phyloP scores from a whole-genome alignment of 2,113 vertebrate species.

The Cepphus grylle region DNA sequence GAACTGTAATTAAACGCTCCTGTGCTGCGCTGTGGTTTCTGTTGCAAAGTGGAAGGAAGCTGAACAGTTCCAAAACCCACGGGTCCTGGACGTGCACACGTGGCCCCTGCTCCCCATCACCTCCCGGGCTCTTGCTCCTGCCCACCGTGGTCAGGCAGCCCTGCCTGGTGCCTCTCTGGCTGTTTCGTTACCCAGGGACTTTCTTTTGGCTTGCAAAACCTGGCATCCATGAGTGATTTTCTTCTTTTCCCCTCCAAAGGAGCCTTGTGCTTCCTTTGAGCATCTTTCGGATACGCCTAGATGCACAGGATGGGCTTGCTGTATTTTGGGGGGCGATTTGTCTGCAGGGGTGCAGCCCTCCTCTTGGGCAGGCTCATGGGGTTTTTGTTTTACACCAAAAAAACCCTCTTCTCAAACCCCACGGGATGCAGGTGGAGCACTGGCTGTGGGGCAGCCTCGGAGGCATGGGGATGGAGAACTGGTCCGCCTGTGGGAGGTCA shows the following conservation, averaged over 20 bases:
- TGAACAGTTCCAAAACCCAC: constrained; percentile 3
- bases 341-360: neutral
- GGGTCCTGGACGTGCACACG: neutral
- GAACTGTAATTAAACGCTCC: constrained; percentile 72
- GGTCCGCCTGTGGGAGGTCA: neutral
- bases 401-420: neutral
- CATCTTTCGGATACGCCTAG: neutral
- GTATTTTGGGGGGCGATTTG: neutral
- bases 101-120: neutral
- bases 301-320: neutral
- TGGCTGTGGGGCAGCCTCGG: fast-evolving
- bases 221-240: neutral
- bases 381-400: neutral
- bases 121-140: neutral
- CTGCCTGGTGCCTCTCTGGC: neutral
- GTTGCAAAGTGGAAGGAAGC: constrained; percentile 50
- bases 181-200: neutral
- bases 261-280: fast-evolving
- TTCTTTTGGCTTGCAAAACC: neutral
- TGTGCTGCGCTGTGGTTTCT: constrained; percentile 58
- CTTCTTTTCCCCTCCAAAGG: neutral
- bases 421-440: neutral
- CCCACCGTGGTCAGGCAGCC: neutral
- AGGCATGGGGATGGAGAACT: neutral
- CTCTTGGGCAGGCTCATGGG: neutral